Evolutionary conservation across 2,888 invertebrate species (phyloP), one percentile per base, ranked within the genome.

Genomic region (Perithous albicinctus): DNA sequence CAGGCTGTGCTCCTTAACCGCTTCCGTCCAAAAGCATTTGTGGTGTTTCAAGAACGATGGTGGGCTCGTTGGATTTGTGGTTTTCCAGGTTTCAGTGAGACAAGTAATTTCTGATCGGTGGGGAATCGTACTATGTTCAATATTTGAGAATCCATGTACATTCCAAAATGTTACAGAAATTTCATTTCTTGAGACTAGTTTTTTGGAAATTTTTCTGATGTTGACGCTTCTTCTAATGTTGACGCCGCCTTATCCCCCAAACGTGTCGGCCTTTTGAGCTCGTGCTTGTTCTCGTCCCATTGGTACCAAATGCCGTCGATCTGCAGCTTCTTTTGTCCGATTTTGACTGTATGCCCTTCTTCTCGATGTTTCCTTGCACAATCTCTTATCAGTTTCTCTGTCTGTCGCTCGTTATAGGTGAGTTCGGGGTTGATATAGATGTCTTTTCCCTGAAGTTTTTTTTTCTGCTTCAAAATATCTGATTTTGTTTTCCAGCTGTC

Each of bases 21-120:
- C 61, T 23, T 61, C 61, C 23, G 61, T 15, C 61, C 61, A 61
- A 12, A 26, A 15, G 7, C 61, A 61, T 0, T 18, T 26, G 23
- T 7, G 12, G 61, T 61, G 32, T 61, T 61, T 6, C 8, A 61
- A 20, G 23, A 12, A 61, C 7, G 38, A 18, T 26, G 61, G 61
- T 29, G 61, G 26, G 29, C 7, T 23, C 61, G 61, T 29, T 23
- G 61, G n/a, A n/a, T n/a, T 61, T 23, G 61, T 61, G 18, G 61
- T 61, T n/a, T 32, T 29, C 61, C 61, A 61, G 29, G 38, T 61
- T 61, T 61, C 38, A 32, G 10, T 32, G 26, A 56, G 0, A n/a
- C 10, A 56, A 20, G 18, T 56, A 20, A 56, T n/a, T 12, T 56
- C 56, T n/a, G 56, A 56, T n/a, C 29, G 18, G 18, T 61, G 20